Percentiles rank a stretch among this genome's conserved stretches.
These are phyloP conservation scores for Aphidius ervi DNA, from an alignment of 1,140 invertebrate genomes.

Conservation along the genomic window DNA sequence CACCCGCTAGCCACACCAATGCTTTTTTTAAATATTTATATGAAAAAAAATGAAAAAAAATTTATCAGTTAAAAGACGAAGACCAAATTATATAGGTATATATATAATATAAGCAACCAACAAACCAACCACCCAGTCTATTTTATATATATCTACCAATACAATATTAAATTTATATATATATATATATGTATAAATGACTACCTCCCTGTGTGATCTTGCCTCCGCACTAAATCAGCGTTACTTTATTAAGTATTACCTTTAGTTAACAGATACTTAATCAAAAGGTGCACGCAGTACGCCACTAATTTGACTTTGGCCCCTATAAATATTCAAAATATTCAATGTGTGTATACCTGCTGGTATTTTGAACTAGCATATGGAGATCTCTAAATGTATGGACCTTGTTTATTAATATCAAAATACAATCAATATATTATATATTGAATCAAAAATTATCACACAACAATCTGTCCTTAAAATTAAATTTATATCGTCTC, in stretches of 20 bases:
- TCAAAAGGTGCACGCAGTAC: conserved; percentile 54
- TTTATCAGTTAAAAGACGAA: no score
- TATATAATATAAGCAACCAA: no score
- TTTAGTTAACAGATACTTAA: conserved; percentile 57
- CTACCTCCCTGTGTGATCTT: conserved; percentile 16
- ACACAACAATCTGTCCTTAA: no score
- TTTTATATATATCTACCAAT: no score
- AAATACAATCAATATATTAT: no score
- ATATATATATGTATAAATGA: not conserved
- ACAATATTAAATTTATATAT: no score
- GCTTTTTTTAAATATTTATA: not conserved
- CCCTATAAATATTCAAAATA: conserved; percentile 51
- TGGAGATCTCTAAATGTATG: conserved; percentile 1
- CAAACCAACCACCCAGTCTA: no score
- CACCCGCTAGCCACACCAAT: not conserved
- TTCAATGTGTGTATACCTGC: conserved; percentile 4
- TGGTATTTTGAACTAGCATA: not conserved
- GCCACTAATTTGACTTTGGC: conserved; percentile 57
- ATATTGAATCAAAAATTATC: no score
- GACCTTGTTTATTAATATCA: no score
- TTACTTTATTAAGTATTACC: conserved; percentile 58
- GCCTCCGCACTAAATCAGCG: conserved; percentile 51
- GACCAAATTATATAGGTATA: no score
- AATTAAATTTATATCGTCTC: no score
- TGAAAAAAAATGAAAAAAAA: not conserved